A percentile compares a stretch with the other conserved stretches of the same genome.
These are phyloP conservation scores for Zonitis immaculata DNA, from an alignment of 2,888 invertebrate genomes.

Conservation along the genomic window DNA sequence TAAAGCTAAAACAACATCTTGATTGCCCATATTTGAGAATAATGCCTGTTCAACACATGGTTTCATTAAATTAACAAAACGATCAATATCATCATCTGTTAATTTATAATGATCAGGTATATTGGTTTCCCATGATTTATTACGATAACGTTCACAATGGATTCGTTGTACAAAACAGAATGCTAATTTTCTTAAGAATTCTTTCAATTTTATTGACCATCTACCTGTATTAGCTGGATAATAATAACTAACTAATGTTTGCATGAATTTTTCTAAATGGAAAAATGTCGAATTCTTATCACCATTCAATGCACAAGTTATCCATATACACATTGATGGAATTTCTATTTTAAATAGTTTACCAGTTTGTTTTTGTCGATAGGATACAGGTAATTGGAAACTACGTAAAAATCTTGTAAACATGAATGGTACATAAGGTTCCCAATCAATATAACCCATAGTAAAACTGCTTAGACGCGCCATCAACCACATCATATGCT, in stretches of 20 bases:
- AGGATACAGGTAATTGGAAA: slow-evolving; percentile 74
- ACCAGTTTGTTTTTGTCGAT: slow-evolving; percentile 60
- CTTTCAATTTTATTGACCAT: slow-evolving; percentile 68
- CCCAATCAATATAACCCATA: slow-evolving; percentile 85
- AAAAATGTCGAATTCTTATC: slow-evolving; percentile 60
- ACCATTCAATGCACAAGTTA: slow-evolving; percentile 61
- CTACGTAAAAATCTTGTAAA: slow-evolving; percentile 68
- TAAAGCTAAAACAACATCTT: slow-evolving; percentile 62
- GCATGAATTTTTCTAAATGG: slow-evolving; percentile 74
- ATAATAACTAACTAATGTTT: slow-evolving; percentile 78
- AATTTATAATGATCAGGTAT: slow-evolving; percentile 66
- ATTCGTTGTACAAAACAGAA: slow-evolving; percentile 57
- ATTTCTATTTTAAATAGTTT: slow-evolving; percentile 51
- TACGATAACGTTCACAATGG: slow-evolving; percentile 63
- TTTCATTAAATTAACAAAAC: slow-evolving; percentile 72
- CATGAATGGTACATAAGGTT: slow-evolving; percentile 73
- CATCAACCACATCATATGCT: slow-evolving; percentile 71
- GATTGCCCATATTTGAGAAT: slow-evolving; percentile 65
- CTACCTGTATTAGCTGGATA: slow-evolving; percentile 85
- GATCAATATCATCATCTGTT: slow-evolving; percentile 73
- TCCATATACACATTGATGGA: slow-evolving; percentile 57
- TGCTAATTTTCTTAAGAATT: slow-evolving; percentile 65
- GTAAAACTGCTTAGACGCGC: slow-evolving; percentile 67
- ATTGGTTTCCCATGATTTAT: slow-evolving; percentile 62
- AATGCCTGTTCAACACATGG: slow-evolving; percentile 73